Evolutionary conservation across 2,113 vertebrate genomes (phyloP), one percentile per base, ranked within the genome.

Genomic region (Callospermophilus lateralis): DNA sequence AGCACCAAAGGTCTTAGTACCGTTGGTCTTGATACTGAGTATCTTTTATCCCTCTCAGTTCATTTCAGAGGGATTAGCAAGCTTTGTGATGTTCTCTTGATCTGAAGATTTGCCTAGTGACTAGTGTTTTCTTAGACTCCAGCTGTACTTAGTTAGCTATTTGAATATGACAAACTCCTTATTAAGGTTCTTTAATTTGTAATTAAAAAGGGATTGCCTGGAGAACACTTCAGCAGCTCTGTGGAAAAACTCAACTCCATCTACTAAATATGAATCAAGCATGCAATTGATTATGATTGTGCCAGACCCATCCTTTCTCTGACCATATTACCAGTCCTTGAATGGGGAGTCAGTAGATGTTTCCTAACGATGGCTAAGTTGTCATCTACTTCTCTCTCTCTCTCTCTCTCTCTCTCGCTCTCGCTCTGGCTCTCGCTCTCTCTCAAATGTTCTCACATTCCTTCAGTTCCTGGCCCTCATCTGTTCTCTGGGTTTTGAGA

Each of bases 171-270:
- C 48, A 95, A 89, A 97, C 65, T 94, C 63, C 28, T 87, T 95
- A 96, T 94, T 93, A 87, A 92, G 83, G 70, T 81, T 94, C 96
- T 95, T 86, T 83, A 91, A 90, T 74, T 95, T 93, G 74, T 94
- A 96, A 96, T 98, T 98, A 97, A 93, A 97, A 93, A 84, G 9
- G 30, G 63, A 96, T 94, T 80, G 84, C 89, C 92, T 94, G 86
- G 96, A 97, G 93, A 94, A 89, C 53, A 83, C 45, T 77, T 63
- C 89, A 87, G 93, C 65, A 53, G 7, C 92, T 93, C 83, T 39
- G 68, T 51, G 55, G 74, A 96, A 95, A 94, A 91, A 89, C 86
- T 87, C 89, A 89, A 84, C 79, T 94, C 84, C 42, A 87, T 80
- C 91, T 80, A 72, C 95, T 96, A 95, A 90, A 76, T 79, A 96